Evolutionary conservation across 2,113 vertebrate genomes (phyloP), one percentile per base, ranked within the genome.

Genomic region (Geococcyx californianus): DNA sequence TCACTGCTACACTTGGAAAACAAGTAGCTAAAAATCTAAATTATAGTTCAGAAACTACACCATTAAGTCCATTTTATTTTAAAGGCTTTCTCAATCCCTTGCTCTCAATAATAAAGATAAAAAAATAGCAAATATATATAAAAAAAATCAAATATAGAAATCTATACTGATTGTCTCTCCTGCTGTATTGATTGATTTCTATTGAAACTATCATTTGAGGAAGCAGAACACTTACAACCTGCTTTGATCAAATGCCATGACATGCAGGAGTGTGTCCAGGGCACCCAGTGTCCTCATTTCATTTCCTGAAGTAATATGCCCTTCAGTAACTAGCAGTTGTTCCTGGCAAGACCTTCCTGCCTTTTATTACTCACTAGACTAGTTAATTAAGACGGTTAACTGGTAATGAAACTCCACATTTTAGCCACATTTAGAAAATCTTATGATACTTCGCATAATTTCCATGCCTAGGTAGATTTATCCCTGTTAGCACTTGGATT

Each of bases 371-470:
- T 91, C 28, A 54, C 38, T 12, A 62, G 44, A 69, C 58, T 72
- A 49, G 47, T 45, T 68, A 93, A 85, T 91, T 90, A 89, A 69
- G 63, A 67, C 26, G 88, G 26, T 21, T 77, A 86, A 70, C 33
- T 56, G 25, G 19, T 83, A 78, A 68, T 0, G 3, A 83, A 85
- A 44, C 49, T 63, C 33, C 42, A 38, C 28, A 63, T 89, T 92
- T 91, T 91, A 82, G 19, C 13, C 54, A 28, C 87, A 58, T 94
- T 91, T 58, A 91, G 74, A 85, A 83, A 80, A 91, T 72, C 38
- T 75, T 40, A 44, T 68, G 63, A 94, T 90, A 90, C 13, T 86
- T 84, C 51, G 51, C 33, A 33, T 83, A 47, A 93, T 87, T 70
- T 83, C 70, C 16, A 82, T 0, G 29, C 54, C 58, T 92, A 91